These are phyloP conservation scores for Imbricaverruca yamaguchii DNA, from an alignment of 2,888 invertebrate genomes.

Conservation along the genomic window DNA sequence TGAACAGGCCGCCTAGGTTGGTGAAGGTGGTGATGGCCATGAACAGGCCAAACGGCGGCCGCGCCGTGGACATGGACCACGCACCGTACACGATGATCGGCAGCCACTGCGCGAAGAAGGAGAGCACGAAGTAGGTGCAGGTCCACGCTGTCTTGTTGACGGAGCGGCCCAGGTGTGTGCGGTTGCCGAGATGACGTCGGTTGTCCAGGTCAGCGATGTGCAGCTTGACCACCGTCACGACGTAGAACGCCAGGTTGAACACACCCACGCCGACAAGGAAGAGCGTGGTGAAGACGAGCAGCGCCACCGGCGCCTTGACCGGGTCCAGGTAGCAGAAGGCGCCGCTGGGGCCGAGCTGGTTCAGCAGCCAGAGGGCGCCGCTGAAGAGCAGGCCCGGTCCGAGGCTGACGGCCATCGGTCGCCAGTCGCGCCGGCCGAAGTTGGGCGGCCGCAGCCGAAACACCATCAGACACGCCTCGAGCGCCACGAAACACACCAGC, in stretches of 20 bases:
- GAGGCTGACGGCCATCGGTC: not conserved
- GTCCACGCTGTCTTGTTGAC: conserved; percentile 7
- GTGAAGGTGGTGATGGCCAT: conserved; percentile 4
- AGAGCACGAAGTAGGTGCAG: conserved; percentile 15
- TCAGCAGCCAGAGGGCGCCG: not conserved
- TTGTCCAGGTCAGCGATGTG: not conserved
- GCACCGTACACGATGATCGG: conserved; percentile 10
- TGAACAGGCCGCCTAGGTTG: conserved; percentile 14
- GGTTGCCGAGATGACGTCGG: not conserved
- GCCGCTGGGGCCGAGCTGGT: conserved; percentile 3
- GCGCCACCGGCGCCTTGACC: not conserved
- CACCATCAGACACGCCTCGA: conserved; percentile 9
- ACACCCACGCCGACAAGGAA: not conserved
- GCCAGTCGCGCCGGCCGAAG: not conserved
- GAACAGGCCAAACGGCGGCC: not conserved
- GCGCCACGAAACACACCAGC: not conserved
- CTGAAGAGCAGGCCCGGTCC: not conserved
- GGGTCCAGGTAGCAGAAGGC: conserved; percentile 21
- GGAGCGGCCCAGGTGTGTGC: not conserved
- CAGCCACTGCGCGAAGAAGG: conserved; percentile 17
- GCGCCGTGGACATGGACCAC: not conserved
- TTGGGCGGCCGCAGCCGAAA: not conserved
- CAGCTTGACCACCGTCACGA: not conserved
- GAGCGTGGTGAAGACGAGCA: not conserved
- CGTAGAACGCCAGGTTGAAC: not conserved